Evolutionary conservation across 2,113 vertebrate species (phyloP), one percentile per base, ranked within the genome.

Genomic region (Epinephelus cyanopodus): DNA sequence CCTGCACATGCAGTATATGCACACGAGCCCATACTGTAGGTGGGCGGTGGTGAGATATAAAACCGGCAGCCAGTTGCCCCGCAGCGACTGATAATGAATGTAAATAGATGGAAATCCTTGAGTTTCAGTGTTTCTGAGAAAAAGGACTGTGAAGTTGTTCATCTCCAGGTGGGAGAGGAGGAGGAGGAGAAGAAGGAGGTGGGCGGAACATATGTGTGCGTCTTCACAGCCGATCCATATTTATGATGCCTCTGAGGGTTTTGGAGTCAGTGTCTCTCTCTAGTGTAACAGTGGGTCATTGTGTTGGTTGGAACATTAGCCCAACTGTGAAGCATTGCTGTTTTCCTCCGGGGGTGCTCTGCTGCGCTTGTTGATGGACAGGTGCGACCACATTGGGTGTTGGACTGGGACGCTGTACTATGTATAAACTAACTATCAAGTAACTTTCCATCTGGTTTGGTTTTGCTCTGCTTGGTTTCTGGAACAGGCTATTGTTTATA

Each of bases 11-110:
- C 85, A 56, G 67, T 77, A 57, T 75, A 72, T 29, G 67, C 58
- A 53, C 72, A 80, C 0, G 23, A 67, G 85, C 56, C 84, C 92
- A 93, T 93, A 90, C 84, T 93, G 90, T 89, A 67, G 85, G 93
- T 94, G 87, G 93, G 92, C 64, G 92, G 88, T 72, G 70, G 81
- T 72, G 88, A 89, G 81, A 77, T 79, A 60, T 71, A 54, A 82
- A 86, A 83, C 73, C 50, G 39, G 67, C 86, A 89, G 90, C 84
- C 80, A 74, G 77, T 83, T 78, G 74, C 73, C 86, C 82, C 37
- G 77, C 45, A 15, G 88, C 10, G 2, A 37, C 82, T 69, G 84
- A 58, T 88, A 85, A 91, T 85, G 65, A 89, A 92, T 94, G 86
- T 21, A 90, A 90, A 90, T 83, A 45, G 72, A 93, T 91, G 90